phyloP scores from a whole-genome alignment of 2,113 vertebrate species.

The Antigone vipio region DNA sequence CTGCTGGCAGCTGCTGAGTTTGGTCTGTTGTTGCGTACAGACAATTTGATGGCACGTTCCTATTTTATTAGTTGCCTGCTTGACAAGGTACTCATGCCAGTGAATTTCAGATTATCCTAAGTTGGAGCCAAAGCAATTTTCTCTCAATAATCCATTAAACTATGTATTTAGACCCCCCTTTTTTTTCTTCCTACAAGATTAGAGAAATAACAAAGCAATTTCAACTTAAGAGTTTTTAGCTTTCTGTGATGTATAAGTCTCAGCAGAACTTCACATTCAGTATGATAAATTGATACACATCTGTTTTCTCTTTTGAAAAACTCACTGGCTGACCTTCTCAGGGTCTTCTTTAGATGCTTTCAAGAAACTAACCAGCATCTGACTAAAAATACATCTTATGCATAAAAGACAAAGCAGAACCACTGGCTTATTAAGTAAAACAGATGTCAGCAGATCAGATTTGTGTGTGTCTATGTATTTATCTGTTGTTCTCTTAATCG shows the following conservation, averaged over 20 bases:
- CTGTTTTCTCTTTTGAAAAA: neutral
- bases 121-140: neutral
- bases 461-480: neutral
- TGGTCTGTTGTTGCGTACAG: fast-evolving
- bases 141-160: neutral
- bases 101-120: neutral
- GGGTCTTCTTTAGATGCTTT: neutral
- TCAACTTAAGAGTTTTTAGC: neutral
- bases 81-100: neutral
- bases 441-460: slow-evolving; percentile 2
- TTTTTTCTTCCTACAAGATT: fast-evolving
- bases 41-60: fast-evolving
- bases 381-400: neutral
- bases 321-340: neutral
- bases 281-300: fast-evolving
- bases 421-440: neutral
- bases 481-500: neutral
- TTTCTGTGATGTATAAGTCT: neutral
- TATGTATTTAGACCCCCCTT: neutral
- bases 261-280: neutral
- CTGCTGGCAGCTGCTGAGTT: neutral
- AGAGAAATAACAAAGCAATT: neutral
- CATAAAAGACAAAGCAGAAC: neutral
- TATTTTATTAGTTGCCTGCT: fast-evolving
- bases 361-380: neutral